Evolutionary conservation across 2,888 invertebrate genomes (phyloP), one percentile per base, ranked within the genome.

Genomic region (Sceliomorpha sp.): DNA sequence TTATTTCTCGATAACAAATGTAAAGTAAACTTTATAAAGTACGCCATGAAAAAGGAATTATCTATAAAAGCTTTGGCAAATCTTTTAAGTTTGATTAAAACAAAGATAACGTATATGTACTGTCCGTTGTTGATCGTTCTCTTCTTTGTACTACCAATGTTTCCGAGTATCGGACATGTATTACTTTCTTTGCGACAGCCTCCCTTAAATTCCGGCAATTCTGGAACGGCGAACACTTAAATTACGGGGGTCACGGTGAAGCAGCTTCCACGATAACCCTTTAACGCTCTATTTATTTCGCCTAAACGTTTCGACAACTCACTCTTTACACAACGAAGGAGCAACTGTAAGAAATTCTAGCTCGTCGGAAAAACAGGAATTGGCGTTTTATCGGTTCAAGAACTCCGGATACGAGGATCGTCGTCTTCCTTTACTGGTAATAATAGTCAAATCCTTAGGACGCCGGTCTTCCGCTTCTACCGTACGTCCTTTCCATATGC

Each of bases 221-320:
- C 53, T 56, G 36, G 60, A 40, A 67, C 73, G 58, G 62, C 32
- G 58, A 59, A 45, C 75, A 70, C 72, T 79, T 77, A 79, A 80
- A 80, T 80, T 76, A 79, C 75, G 66, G 69, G 59, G 72, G 64
- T 70, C 69, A 69, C 47, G 51, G 70, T 66, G 71, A 79, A 76
- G 75, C 75, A 72, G 60, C 72, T 72, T 76, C 74, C 69, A 59
- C 73, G 78, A 73, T 77, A 78, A 77, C 77, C 75, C 71, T 72
- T 70, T 72, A 75, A 68, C 71, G 53, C 64, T 70, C 64, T 70
- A 70, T 64, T 64, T 60, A 70, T 59, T 60, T 70, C 70, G 47
- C 42, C 53, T 66, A 70, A 72, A 60, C 71, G 62, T 63, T 66
- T 60, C 60, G 60, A 71, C 53, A 63, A 63, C 45, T 59, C 40